A percentile compares a stretch with the other conserved stretches of the same genome.
Evolutionary conservation across 1,140 invertebrate genomes (phyloP).

Genomic region (Drosophila pectinifera): DNA sequence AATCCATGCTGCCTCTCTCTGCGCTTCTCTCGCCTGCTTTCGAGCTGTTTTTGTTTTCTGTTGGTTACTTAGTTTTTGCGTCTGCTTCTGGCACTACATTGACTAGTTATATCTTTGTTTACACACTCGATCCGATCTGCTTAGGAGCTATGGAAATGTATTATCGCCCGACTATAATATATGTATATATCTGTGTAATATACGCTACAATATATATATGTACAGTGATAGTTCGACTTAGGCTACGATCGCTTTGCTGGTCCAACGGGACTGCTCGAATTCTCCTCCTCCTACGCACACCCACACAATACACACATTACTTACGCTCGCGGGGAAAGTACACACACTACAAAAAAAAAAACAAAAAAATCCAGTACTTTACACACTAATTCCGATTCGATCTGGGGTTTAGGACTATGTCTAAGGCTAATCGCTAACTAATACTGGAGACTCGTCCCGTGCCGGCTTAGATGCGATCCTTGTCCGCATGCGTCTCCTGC

Average conservation of each 20-base stretch:
- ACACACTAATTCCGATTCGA: conserved; percentile 36
- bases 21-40: neutral
- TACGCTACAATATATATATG: conserved; percentile 36
- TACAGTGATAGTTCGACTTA: conserved; percentile 59
- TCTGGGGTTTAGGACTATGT: conserved; percentile 44
- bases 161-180: conserved; percentile 22
- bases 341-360: conserved; percentile 11
- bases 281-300: conserved; percentile 4
- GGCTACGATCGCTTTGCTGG: conserved; percentile 12
- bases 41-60: conserved; percentile 3
- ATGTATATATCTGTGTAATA: conserved; percentile 1
- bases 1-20: neutral
- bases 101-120: conserved; percentile 45
- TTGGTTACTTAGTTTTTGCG: conserved; percentile 1
- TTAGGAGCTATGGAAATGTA: conserved; percentile 71
- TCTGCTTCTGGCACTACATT: conserved; percentile 50
- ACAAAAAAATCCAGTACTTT: conserved; percentile 18
- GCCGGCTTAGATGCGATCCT: conserved; percentile 63
- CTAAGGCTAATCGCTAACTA: conserved; percentile 45
- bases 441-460: neutral
- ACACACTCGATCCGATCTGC: conserved; percentile 25
- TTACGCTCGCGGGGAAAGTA: neutral
- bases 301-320: neutral
- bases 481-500: conserved; percentile 85
- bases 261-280: conserved; percentile 29